Evolutionary conservation across 2,797 vertebrate species (phyloP), one percentile per base, ranked within the genome.

Genomic region (Loriculus beryllinus): DNA sequence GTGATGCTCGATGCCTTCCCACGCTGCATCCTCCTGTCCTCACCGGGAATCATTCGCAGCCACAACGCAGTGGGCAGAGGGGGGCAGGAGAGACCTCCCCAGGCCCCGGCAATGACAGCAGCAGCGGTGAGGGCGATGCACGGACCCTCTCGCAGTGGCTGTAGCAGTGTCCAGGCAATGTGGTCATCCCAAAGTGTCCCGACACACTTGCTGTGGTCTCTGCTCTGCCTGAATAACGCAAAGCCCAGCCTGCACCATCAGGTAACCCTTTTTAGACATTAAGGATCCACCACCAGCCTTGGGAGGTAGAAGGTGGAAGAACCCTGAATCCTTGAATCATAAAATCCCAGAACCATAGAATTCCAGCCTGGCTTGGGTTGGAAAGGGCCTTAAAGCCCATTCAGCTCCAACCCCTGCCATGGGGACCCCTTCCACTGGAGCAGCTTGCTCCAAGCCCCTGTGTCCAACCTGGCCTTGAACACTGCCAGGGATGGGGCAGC

Each of bases 141-240:
- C 0, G 0, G 40, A 68, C 29, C 4, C 0, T 48, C 16, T 35
- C 28, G 28, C 48, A 42, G 10, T 0, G 1, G 14, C 1, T 39
- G 40, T 3, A 39, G 9, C 3, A 7, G 28, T 8, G 6, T 33
- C 40, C 31, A 25, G 57, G 15, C 1, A 0, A 22, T 14, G 12
- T 14, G 2, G 17, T 35, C 5, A 48, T 17, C 33, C 3, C 42
- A 8, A 39, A 65, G 7, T 13, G 33, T 39, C 42, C 52, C 56
- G 5, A 4, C 8, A 11, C 15, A 2, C 33, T 57, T 15, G 7
- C 17, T n/a, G 0, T 6, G 22, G 10, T 13, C 52, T 71, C 57
- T 60, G 62, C 56, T 65, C 42, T 21, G 26, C 33, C 60, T 21
- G n/a, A 14, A 17, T 59, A 31, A 22, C 1, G 17, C 31, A 40